Evolutionary conservation across 2,888 invertebrate species (phyloP).

Genomic region (Enchytraeus crypticus): DNA sequence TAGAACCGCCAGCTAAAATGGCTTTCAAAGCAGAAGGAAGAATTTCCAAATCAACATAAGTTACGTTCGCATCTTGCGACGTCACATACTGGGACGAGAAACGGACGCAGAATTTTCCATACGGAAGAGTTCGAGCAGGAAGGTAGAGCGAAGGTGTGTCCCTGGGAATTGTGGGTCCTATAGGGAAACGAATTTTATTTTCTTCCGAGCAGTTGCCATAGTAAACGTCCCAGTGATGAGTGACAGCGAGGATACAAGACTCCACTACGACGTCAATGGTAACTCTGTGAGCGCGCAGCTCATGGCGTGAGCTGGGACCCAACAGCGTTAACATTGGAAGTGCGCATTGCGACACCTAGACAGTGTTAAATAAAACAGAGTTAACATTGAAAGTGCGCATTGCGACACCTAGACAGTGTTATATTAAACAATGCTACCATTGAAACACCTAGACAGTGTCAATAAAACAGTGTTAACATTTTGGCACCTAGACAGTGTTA

Average conservation of each 20-base stretch:
- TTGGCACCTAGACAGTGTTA: too few species aligned
- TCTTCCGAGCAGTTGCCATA: background rate
- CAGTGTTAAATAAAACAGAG: too few species aligned
- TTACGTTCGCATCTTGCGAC: background rate
- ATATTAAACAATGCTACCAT: too few species aligned
- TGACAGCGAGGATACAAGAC: background rate
- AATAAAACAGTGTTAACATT: too few species aligned
- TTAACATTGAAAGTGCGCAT: too few species aligned
- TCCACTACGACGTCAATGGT: background rate
- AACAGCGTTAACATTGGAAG: background rate
- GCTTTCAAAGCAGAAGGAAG: background rate
- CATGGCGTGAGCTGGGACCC: background rate
- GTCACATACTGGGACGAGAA: conserved; percentile 3
- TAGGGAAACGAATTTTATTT: background rate
- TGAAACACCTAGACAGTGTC: too few species aligned
- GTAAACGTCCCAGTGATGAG: background rate
- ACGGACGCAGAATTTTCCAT: conserved; percentile 2
- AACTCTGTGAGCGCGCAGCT: background rate
- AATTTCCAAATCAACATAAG: background rate
- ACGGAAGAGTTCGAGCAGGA: background rate
- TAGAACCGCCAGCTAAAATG: background rate
- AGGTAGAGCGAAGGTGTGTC: conserved; percentile 1
- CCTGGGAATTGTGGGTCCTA: background rate
- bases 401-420: too few species aligned
- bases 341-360: background rate